Base-by-base conservation (phyloP, 2,797 vertebrate species). In the Anas capensis region DNA sequence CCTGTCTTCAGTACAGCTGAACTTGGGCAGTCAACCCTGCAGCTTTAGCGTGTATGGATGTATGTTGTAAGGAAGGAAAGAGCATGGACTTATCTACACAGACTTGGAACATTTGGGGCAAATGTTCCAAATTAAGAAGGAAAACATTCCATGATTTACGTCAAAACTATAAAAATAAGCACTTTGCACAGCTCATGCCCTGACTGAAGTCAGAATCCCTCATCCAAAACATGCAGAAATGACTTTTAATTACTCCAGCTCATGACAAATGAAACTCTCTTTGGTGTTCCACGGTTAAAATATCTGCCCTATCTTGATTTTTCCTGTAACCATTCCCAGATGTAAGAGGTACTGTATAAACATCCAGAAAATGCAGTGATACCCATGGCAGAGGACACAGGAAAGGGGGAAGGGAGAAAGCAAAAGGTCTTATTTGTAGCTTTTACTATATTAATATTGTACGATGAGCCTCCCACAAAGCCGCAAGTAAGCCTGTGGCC, bases 101-200 rank as follows among this genome's bases (percentile, higher is more conserved):
- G 93, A 78, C 75, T 93, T 94, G 94, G 95, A 97, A 94, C 91
- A 66, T 92, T 95, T 91, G 93, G 90, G 96, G 84, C 90, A 96
- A 97, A 76, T 71, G 86, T 92, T 97, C 97, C 96, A 97, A 97
- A 97, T 98, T 97, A 96, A 96, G 95, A 97, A 97, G 90, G 96
- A 96, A 96, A 98, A 96, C 97, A 97, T 97, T 97, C 97, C 95
- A 96, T 8, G 42, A 82, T 87, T 96, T 97, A 96, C 65, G 86
- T 97, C 96, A 98, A 96, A 96, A 95, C 94, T 96, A 97, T 96
- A 97, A 97, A 98, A 98, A 98, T 97, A 98, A 98, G 93, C 72
- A 76, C 93, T 97, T 95, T 87, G 75, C 86, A 90, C 49, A 81
- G 88, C 93, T 95, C 95, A 93, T 94, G 90, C 92, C 96, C 96